Percentiles rank a stretch among this genome's conserved stretches.
phyloP scores from a whole-genome alignment of 2,888 invertebrate genomes.

The Theodoxus fluviatilis region DNA sequence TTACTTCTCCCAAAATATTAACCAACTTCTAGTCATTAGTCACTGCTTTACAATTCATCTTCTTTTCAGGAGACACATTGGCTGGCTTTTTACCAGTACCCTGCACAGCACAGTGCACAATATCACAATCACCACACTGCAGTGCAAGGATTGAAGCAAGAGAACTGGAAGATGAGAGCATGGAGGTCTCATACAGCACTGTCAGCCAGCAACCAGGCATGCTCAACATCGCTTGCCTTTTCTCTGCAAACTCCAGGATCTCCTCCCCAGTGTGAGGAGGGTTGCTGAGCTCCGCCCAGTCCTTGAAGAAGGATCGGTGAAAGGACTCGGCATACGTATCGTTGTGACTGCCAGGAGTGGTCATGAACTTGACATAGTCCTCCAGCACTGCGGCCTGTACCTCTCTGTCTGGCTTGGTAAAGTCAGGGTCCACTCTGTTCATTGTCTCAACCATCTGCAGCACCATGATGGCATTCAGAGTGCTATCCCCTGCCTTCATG shows the following conservation, averaged over 20 bases:
- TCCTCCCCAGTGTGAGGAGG: slow-evolving; percentile 39
- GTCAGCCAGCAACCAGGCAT: too few relatives aligned
- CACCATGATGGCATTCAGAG: slow-evolving; percentile 51
- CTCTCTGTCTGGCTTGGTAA: slow-evolving; percentile 35
- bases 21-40: too few relatives aligned
- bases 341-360: slow-evolving; percentile 53
- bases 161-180: too few relatives aligned
- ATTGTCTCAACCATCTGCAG: slow-evolving; percentile 47
- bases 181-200: too few relatives aligned
- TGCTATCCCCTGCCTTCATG: slow-evolving; percentile 58
- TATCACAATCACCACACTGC: too few relatives aligned
- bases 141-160: too few relatives aligned
- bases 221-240: slow-evolving; percentile 38
- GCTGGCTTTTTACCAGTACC: too few relatives aligned
- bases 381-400: slow-evolving; percentile 47
- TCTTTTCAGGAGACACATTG: too few relatives aligned
- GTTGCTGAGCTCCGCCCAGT: slow-evolving; percentile 42
- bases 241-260: slow-evolving; percentile 45
- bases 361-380: slow-evolving; percentile 57
- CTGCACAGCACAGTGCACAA: too few relatives aligned
- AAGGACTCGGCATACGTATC: slow-evolving; percentile 60
- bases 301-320: slow-evolving; percentile 54
- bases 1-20: too few relatives aligned
- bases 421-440: slow-evolving; percentile 44
- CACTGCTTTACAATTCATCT: too few relatives aligned